A percentile compares a stretch with the other conserved stretches of the same genome.
Evolutionary conservation across 1,140 invertebrate genomes (phyloP).

Genomic region (Lordiphosa collinella): DNA sequence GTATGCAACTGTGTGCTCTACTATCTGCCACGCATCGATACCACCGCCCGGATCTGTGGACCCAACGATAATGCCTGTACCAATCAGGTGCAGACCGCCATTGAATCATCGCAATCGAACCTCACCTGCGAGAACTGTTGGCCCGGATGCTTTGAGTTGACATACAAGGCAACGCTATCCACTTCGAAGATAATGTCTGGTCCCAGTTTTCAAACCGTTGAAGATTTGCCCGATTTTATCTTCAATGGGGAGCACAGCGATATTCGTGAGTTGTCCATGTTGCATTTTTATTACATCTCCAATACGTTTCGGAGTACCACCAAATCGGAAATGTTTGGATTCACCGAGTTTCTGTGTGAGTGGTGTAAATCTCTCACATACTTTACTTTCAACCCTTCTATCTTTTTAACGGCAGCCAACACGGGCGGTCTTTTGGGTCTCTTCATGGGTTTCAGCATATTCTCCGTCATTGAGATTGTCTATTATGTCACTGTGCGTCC

Average conservation of each 20-base stretch:
- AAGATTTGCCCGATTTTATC: slow-evolving; percentile 49
- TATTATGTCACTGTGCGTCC: no score
- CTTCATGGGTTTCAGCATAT: no score
- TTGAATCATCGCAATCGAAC: slow-evolving; percentile 66
- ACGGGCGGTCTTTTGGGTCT: slow-evolving; percentile 83
- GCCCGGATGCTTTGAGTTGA: slow-evolving; percentile 86
- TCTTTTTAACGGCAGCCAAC: slow-evolving; percentile 83
- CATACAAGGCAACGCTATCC: slow-evolving; percentile 83
- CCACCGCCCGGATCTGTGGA: slow-evolving; percentile 55
- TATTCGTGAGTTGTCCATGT: slow-evolving; percentile 83
- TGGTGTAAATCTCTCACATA: not conserved
- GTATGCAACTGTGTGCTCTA: slow-evolving; percentile 86
- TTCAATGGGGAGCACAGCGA: slow-evolving; percentile 32
- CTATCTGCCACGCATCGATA: slow-evolving; percentile 83
- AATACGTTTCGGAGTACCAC: slow-evolving; percentile 85
- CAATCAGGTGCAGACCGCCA: slow-evolving; percentile 60
- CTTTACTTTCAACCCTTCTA: not conserved
- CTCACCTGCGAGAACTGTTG: slow-evolving; percentile 82
- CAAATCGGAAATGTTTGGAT: slow-evolving; percentile 88
- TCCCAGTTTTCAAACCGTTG: slow-evolving; percentile 44
- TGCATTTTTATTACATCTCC: slow-evolving; percentile 87
- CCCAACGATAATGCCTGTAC: slow-evolving; percentile 72
- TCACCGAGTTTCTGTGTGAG: slow-evolving; percentile 87
- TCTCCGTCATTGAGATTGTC: no score
- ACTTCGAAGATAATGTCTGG: slow-evolving; percentile 73